phyloP scores from a whole-genome alignment of 2,113 vertebrate species.

The Hylia prasina region DNA sequence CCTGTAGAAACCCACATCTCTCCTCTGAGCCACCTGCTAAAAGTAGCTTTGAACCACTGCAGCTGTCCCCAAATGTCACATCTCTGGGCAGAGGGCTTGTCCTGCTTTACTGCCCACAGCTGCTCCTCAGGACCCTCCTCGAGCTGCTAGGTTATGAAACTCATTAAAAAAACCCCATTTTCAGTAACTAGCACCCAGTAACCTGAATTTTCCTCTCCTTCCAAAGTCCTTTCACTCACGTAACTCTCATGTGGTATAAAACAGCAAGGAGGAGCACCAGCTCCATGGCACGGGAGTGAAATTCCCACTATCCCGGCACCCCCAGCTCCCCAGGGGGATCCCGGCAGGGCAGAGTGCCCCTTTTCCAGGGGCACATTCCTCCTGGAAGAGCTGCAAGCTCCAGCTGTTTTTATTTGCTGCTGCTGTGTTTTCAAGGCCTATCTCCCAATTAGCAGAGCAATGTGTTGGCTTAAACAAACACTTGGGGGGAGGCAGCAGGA shows the following conservation, averaged over 20 bases:
- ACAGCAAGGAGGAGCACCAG: not conserved
- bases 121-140: not conserved
- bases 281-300: rapidly evolving
- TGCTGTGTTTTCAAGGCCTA: constrained; percentile 71
- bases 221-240: not conserved
- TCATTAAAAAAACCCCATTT: not conserved
- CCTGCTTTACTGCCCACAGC: not conserved
- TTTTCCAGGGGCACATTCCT: not conserved
- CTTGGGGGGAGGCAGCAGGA: not conserved
- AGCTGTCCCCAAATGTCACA: not conserved
- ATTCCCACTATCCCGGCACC: too few species aligned
- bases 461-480: constrained; percentile 79
- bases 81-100: not conserved
- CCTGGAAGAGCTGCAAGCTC: not conserved
- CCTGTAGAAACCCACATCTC: not conserved
- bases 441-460: constrained; percentile 81
- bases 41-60: rapidly evolving
- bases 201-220: not conserved
- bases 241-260: rapidly evolving
- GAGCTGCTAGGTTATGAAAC: not conserved
- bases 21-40: not conserved
- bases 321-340: rapidly evolving
- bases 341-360: rapidly evolving
- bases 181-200: not conserved
- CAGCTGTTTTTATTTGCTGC: constrained; percentile 68